Base-by-base conservation (phyloP, 2,113 vertebrate species). In the Ovis aries region DNA sequence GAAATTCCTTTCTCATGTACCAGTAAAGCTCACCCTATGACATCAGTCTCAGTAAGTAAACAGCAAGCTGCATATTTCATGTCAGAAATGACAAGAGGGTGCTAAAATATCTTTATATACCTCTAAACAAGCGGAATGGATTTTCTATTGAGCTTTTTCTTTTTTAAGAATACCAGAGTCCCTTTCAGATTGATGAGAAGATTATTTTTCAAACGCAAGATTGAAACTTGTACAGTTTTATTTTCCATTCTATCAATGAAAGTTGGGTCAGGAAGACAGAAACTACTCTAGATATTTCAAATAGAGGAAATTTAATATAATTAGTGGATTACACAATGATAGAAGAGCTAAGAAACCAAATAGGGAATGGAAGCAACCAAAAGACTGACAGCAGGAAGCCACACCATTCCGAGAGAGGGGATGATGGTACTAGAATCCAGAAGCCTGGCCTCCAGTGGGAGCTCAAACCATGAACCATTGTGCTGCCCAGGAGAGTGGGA, bases 41-140 rank as follows among this genome's bases (percentile, higher is more conserved):
- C 95, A 98, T 97, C 36, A 50, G 62, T 83, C 80, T 97, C 25
- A 29, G 45, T 85, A 84, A 97, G 62, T 64, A 98, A 97, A 98
- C 94, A 97, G 40, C n/a, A 82, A 85, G 45, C 31, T 74, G 74
- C 71, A 81, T 87, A 94, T 48, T 84, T 93, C 80, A 80, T 86
- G 93, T 95, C 93, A 95, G 91, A 97, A 94, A 93, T 94, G 83
- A 78, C 84, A 84, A 40, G 50, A 92, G 71, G 10, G 43, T 88
- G 78, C 6, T 95, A 53, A 95, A 45, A 67, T 86, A 95, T 62
- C 95, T 95, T 84, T 23, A 71, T 94, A 55, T 40, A 45, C 23
- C 23, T 94, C 80, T 95, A 81, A 94, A 96, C 36, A 96, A 94
- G 52, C 1, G 0, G 60, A 95, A 91, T 17, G 45, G 31, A 60